Evolutionary conservation across 2,113 vertebrate species (phyloP).

Genomic region (Elaphurus davidianus): DNA sequence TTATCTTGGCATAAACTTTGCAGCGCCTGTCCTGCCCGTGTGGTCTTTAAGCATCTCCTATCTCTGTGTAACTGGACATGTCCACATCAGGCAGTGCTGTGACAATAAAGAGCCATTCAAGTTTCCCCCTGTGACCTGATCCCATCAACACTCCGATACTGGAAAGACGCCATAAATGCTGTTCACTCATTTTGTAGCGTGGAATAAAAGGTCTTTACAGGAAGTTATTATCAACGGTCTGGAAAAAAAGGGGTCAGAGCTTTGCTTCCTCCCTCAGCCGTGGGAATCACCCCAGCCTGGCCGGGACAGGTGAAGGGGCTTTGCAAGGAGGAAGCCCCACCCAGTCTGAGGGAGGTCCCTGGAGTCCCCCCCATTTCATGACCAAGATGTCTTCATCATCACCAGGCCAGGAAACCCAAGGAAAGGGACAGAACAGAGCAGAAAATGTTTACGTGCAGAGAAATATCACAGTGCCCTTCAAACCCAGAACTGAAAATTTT

Average conservation of each 20-base stretch:
- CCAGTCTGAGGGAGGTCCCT: background rate
- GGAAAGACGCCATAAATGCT: slow-evolving; percentile 71
- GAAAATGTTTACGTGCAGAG: background rate
- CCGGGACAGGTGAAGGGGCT: slow-evolving; percentile 50
- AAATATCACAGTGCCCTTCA: slow-evolving; percentile 60
- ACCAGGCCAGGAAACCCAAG: background rate
- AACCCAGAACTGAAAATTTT: slow-evolving; percentile 59
- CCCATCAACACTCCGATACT: slow-evolving; percentile 53
- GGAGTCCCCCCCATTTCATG: background rate
- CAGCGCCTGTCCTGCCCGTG: background rate
- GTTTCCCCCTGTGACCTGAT: slow-evolving; percentile 58
- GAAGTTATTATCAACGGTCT: slow-evolving; percentile 81
- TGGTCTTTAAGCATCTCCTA: slow-evolving; percentile 7
- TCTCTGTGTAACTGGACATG: background rate
- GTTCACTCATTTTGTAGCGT: slow-evolving; percentile 60
- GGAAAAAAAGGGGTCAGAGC: slow-evolving; percentile 79
- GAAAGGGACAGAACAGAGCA: background rate
- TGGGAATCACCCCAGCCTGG: background rate
- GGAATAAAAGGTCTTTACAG: slow-evolving; percentile 77
- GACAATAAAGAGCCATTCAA: slow-evolving; percentile 61
- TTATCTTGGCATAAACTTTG: slow-evolving; percentile 36
- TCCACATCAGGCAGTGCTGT: slow-evolving; percentile 46
- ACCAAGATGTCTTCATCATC: background rate
- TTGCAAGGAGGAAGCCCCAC: background rate
- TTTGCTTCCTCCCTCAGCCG: slow-evolving; percentile 24